These are phyloP conservation scores for Holacanthella duospinosa DNA, from an alignment of 2,888 invertebrate genomes.

Conservation along the genomic window DNA sequence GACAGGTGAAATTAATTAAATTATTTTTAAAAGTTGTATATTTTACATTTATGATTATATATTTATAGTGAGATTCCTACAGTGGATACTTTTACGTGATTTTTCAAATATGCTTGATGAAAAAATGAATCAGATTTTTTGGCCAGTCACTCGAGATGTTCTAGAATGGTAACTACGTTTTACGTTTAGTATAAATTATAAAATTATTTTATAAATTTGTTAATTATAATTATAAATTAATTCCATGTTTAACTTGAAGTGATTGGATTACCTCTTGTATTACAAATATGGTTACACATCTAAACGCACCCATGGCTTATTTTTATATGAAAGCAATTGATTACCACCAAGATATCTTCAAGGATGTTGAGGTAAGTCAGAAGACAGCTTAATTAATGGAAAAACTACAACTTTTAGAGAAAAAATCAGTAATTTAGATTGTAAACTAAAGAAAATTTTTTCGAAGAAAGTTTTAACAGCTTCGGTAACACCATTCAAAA, in stretches of 20 bases:
- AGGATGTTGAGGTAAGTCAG: no score
- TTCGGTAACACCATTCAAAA: no score
- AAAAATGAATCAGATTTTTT: not conserved
- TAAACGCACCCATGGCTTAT: no score
- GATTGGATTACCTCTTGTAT: not conserved
- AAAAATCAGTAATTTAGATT: no score
- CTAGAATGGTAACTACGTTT: not conserved
- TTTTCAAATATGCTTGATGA: not conserved
- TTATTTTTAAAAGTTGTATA: no score
- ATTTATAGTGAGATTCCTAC: not conserved
- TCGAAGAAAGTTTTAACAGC: no score
- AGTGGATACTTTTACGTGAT: not conserved
- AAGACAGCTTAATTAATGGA: no score
- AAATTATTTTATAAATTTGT: not conserved
- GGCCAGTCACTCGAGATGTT: not conserved
- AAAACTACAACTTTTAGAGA: no score
- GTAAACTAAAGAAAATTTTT: no score
- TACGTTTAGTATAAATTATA: not conserved
- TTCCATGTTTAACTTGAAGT: not conserved
- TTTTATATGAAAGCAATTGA: no score
- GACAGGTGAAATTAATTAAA: not conserved
- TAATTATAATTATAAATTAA: not conserved
- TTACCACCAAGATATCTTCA: no score
- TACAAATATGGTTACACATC: not conserved
- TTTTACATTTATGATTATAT: no score